Base-by-base conservation (phyloP, 2,113 vertebrate species). In the Natator depressus region DNA sequence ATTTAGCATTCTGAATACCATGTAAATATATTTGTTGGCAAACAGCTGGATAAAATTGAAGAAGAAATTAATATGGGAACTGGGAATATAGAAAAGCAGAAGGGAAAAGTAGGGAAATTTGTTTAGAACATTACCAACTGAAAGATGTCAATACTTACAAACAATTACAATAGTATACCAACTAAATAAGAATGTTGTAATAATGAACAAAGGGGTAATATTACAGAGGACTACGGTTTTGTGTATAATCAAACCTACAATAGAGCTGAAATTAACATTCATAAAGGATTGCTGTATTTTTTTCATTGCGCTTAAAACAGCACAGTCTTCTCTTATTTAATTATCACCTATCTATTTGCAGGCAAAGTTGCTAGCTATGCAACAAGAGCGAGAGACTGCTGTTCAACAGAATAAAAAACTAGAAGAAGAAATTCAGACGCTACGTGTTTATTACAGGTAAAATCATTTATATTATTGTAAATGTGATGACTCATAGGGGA, bases 401-500 rank as follows among this genome's bases (percentile, higher is more conserved):
- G 87, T 98, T 94, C 97, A 98, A 84, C 98, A 97, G 14, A 98
- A 98, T 95, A 98, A 97, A 97, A 98, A 95, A 59, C 96, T 99
- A 62, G 98, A 99, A 96, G 98, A 98, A 94, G 99, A 99, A 97
- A 97, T 99, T 9, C 98, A 98, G 94, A 96, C 97, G 24, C 94
- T 99, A 79, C 97, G 69, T 80, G 95, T 98, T 96, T 98, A 98
- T 97, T 98, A 98, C 98, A 99, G 98, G 99, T 99, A 98, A 98
- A 96, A 91, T 95, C 82, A 85, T 94, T 97, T 90, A 93, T 96
- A 88, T 49, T 51, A 65, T 88, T 85, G 54, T 27, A 83, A 97
- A 95, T 93, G 5, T 95, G 86, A 38, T 97, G 69, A 96, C 93
- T 89, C 51, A 89, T 84, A 94, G n/a, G 87, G 82, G 95, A 91